Percentiles rank a stretch among this genome's conserved stretches.
Conservation (phyloP, 64 coral and sea anemone genomes). For the Acropora tenuis region DNA sequence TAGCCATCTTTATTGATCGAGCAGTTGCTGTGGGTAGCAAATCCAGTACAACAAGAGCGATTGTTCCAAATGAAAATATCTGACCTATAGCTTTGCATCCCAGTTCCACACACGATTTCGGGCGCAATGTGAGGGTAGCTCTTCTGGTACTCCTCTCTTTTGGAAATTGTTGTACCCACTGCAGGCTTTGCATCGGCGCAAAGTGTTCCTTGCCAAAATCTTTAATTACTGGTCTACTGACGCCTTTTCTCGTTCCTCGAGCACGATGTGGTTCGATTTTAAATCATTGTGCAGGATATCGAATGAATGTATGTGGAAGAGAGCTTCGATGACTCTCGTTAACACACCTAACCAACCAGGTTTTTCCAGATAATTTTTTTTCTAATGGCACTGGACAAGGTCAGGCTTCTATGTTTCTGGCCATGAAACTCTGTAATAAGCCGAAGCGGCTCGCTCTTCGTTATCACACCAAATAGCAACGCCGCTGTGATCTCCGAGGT, state of each 20-base stretch:
- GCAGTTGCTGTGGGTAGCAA: conserved; percentile 34
- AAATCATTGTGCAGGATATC: conserved; percentile 70
- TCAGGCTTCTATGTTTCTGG: conserved; percentile 13
- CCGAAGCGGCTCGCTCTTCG: conserved; percentile 15
- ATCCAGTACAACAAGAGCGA: neutral
- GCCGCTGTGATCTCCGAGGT: conserved; percentile 56
- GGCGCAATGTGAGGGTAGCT: conserved; percentile 60
- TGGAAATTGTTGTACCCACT: neutral
- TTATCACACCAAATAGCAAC: conserved; percentile 52
- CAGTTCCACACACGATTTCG: conserved; percentile 4
- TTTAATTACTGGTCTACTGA: conserved; percentile 40
- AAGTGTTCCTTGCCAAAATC: conserved; percentile 66
- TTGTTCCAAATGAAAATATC: conserved; percentile 35
- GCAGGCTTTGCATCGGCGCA: neutral
- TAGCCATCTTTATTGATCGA: neutral
- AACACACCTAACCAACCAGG: conserved; percentile 42
- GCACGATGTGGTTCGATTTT: conserved; percentile 58
- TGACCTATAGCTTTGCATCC: neutral
- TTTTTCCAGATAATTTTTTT: conserved; percentile 25
- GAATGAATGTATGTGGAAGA: conserved; percentile 37
- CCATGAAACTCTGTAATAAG: conserved; percentile 67
- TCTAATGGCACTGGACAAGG: conserved; percentile 24
- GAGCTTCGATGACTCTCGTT: conserved; percentile 7
- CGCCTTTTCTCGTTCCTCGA: conserved; percentile 8
- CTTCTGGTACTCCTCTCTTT: neutral